Evolutionary conservation across 2,797 vertebrate genomes (phyloP), one percentile per base, ranked within the genome.

Genomic region (Neoniphon sammara): DNA sequence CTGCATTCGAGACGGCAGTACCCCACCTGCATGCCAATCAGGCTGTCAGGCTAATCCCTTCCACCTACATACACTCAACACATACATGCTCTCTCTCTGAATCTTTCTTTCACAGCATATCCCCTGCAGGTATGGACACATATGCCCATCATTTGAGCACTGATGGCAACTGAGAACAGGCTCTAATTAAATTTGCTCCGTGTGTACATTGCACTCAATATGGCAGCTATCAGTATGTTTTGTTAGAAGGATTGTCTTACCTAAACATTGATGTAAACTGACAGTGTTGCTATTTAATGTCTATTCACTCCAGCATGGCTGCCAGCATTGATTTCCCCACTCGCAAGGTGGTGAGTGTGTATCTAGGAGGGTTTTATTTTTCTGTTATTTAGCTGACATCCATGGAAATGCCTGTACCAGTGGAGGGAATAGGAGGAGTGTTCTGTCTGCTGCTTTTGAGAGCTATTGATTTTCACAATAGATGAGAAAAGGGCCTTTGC

Each of bases 21-120:
- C 93, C 89, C 92, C 91, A 93, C 93, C 93, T 94, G 94, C 93
- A 95, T 96, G 93, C 89, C 92, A 96, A 95, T 95, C 93, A 95
- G 93, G 83, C 82, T 89, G 91, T 80, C 83, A 77, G 76, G 86
- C 88, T 92, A 84, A 88, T 78, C 89, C 90, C 85, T 86, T 87
- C 85, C 85, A 86, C 85, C 79, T 73, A 85, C 88, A 85, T 64
- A 60, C 80, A 62, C 64, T 61, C 25, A 82, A 54, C 70, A 82
- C 67, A 77, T 66, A 78, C 42, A 63, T 20, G 21, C 69, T 66
- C 70, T 66, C 50, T 64, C 49, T 65, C 66, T 64, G 52, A 44
- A 36, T 21, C 66, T 66, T 56, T 75, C 73, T 65, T 49, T 73
- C 49, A 55, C 74, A 73, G 27, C 72, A 17, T 49, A 80, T 83